Base-by-base conservation (phyloP, 2,113 vertebrate species). In the Oceanites oceanicus region DNA sequence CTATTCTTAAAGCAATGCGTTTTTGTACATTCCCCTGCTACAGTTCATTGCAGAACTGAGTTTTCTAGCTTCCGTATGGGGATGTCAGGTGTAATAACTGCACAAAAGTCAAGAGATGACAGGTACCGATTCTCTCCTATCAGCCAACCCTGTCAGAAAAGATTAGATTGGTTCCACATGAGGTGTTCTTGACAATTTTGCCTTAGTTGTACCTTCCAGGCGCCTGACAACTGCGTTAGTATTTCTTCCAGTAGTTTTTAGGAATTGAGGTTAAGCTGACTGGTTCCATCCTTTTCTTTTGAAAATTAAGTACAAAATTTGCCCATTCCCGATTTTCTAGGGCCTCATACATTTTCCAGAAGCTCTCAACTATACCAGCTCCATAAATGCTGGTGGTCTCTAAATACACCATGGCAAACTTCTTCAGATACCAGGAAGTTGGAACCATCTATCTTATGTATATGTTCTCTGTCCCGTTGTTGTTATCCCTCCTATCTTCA, bases 71-170 rank as follows among this genome's bases (percentile, higher is more conserved):
- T 92, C 67, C 78, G 29, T 92, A 88, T 79, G 79, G 95, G 79
- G 42, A 93, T 88, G 95, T 86, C 92, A 96, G 78, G 14, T 65
- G 44, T 45, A 90, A 95, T 53, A 82, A 22, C 29, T 65, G 14
- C 72, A 88, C 86, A 61, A 36, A 88, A 97, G 66, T 88, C 72
- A 88, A 88, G 74, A 76, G 49, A 90, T 93, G 78, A 68, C 86
- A 94, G 62, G 45, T 75, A 92, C 86, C 32, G 15, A 83, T 92
- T 70, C 82, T 79, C 34, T 79, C 53, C 49, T 73, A 76, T 58
- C 91, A 94, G 58, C 78, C 49, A 90, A 25, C 34, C 11, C 38
- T 88, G 78, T 92, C 86, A 82, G 75, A 88, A 95, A 73, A 88
- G 2, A 76, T 90, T 93, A 90, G 40, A 83, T 49, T 85, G 23